Base-by-base conservation (phyloP, 64 coral and sea anemone genomes). In the Stylophora pistillata region DNA sequence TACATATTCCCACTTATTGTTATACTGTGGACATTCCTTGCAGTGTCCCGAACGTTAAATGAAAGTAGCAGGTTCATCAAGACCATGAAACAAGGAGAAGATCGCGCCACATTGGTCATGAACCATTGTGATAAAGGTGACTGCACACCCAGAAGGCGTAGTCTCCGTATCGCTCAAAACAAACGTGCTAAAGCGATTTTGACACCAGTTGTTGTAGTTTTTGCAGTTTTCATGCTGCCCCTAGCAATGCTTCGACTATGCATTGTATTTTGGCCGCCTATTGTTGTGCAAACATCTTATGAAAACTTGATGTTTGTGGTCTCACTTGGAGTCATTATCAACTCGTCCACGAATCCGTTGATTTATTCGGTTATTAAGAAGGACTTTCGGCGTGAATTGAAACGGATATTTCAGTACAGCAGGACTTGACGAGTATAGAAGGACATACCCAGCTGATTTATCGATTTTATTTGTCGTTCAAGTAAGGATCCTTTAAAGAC, bases 131-230 rank as follows among this genome's bases (percentile, higher is more conserved):
- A 66, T 30, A 54, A 47, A 34, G 41, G 61, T 31, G 31, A 20
- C 30, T 11, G 21, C 33, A 10, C 74, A 56, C 15, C 27, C 5
- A 16, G 73, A 4, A 17, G 27, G 53, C 33, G 18, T 31, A 6
- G 21, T 34, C 29, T 56, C 10, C 80, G 78, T 59, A 52, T 92
- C 20, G 47, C 68, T 1, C 94, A 92, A 10, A 95, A 92, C 74
- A 84, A 73, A 23, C 74, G 85, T 13, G 94, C 90, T 21, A 95
- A 95, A n/a, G 92, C 71, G 47, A 92, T 95, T 32, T 58, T 95
- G 32, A 95, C 94, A 1, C 94, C 94, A 15, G 80, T 95, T 26
- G 94, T 89, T 28, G 23, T 92, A 15, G 37, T 92, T 9, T 95
- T 95, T 53, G 86, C 79, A 0, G 41, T 95, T 0, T 74, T 89